Evolutionary conservation across 2,888 invertebrate species (phyloP).

Genomic region (Subacronicta megacephala): DNA sequence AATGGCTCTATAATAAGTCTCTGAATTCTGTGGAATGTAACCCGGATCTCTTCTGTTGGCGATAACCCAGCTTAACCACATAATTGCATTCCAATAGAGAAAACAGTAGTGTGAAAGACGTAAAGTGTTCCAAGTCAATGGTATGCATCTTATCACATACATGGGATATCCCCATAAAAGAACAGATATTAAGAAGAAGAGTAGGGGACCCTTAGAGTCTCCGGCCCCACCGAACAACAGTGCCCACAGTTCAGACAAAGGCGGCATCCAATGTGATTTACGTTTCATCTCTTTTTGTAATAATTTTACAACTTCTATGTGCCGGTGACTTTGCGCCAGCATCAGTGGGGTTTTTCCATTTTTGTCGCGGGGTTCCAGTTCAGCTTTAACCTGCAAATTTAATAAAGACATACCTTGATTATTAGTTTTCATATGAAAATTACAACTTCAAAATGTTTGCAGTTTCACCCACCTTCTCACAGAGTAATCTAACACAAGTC

Average conservation of each 20-base stretch:
- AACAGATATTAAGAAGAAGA: conserved; percentile 96
- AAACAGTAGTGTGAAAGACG: conserved; percentile 96
- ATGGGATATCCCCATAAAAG: conserved; percentile 98
- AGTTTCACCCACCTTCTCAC: conserved; percentile 93
- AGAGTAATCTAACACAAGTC: conserved; percentile 95
- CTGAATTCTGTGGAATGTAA: conserved; percentile 96
- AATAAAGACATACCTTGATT: neutral
- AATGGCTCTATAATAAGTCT: conserved; percentile 96
- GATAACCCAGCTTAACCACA: conserved; percentile 98
- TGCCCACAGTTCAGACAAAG: conserved; percentile 96
- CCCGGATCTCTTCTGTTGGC: conserved; percentile 97
- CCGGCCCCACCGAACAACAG: conserved; percentile 97
- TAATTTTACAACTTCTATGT: conserved; percentile 95
- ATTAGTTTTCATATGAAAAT: no score
- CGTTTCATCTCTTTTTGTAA: conserved; percentile 95
- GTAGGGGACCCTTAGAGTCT: conserved; percentile 96
- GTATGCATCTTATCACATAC: conserved; percentile 97
- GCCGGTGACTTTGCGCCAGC: conserved; percentile 96
- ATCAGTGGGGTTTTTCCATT: conserved; percentile 97
- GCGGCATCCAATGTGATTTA: conserved; percentile 95
- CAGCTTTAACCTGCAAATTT: conserved; percentile 92
- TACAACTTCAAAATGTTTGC: neutral
- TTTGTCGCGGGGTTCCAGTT: conserved; percentile 96
- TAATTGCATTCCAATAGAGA: conserved; percentile 96
- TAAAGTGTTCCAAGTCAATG: conserved; percentile 96